phyloP scores from a whole-genome alignment of 2,888 invertebrate species.

The Drosophila colorata region DNA sequence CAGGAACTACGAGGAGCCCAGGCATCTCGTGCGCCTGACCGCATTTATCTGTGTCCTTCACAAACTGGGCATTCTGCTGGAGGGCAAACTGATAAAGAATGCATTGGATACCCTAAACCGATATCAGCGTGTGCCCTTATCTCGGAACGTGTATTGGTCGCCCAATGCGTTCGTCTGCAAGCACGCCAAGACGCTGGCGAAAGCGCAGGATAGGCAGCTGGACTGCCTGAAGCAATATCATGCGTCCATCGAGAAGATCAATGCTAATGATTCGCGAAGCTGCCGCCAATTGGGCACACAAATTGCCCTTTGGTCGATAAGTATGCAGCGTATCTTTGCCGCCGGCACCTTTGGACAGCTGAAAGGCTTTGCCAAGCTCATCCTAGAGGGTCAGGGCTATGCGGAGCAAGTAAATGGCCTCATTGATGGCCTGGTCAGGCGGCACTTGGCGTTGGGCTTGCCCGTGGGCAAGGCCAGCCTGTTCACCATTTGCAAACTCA shows the following conservation, averaged over 20 bases:
- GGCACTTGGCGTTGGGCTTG: slow-evolving; percentile 89
- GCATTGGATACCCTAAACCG: slow-evolving; percentile 90
- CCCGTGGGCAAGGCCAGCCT: slow-evolving; percentile 92
- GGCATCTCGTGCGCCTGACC: slow-evolving; percentile 88
- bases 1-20: slow-evolving; percentile 82
- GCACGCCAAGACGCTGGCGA: slow-evolving; percentile 87
- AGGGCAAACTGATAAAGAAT: slow-evolving; percentile 92
- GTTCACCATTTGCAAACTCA: slow-evolving; percentile 91
- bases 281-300: slow-evolving; percentile 85
- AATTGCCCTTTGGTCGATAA: slow-evolving; percentile 88
- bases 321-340: slow-evolving; percentile 86
- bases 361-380: slow-evolving; percentile 83
- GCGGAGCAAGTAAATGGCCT: slow-evolving; percentile 88
- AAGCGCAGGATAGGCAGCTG: slow-evolving; percentile 85
- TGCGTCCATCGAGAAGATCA: slow-evolving; percentile 85
- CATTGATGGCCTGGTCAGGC: slow-evolving; percentile 88
- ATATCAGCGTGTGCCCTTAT: slow-evolving; percentile 91
- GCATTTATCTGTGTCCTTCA: slow-evolving; percentile 89
- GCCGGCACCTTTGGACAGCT: slow-evolving; percentile 86
- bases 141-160: slow-evolving; percentile 93
- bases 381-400: slow-evolving; percentile 88
- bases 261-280: slow-evolving; percentile 84
- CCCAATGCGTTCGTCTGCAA: slow-evolving; percentile 92
- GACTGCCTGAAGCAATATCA: slow-evolving; percentile 86
- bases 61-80: slow-evolving; percentile 91